These are phyloP conservation scores for Ramphastos sulfuratus DNA, from an alignment of 2,113 vertebrate species.

Conservation along the genomic window DNA sequence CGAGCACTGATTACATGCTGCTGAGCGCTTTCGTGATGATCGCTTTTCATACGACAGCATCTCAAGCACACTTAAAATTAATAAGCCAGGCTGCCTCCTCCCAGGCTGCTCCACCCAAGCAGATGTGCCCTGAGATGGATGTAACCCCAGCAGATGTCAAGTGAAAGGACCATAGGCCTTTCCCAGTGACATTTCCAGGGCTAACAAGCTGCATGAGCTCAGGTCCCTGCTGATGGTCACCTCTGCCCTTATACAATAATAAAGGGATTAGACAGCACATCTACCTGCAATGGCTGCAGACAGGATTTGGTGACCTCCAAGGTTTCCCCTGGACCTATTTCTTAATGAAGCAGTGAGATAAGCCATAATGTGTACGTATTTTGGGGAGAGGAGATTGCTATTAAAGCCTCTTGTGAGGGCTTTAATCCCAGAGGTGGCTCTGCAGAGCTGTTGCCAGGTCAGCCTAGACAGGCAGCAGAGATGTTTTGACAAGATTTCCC, in stretches of 20 bases:
- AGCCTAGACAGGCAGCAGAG: not conserved
- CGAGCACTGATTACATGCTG: not conserved
- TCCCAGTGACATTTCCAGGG: not conserved
- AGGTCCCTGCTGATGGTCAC: not conserved
- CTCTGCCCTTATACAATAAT: not conserved
- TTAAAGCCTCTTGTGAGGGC: not conserved
- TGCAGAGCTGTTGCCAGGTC: not conserved
- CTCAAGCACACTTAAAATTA: not conserved
- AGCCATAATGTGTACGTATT: not conserved
- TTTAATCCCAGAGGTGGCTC: not conserved
- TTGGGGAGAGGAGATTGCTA: not conserved
- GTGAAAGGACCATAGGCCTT: not conserved
- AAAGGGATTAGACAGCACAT: not conserved
- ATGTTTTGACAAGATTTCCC: not conserved
- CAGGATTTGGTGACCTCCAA: not conserved
- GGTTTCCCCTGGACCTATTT: not conserved
- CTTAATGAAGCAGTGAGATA: slow-evolving; percentile 34
- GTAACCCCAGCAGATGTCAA: not conserved
- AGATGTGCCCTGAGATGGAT: not conserved
- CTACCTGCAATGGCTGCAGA: not conserved
- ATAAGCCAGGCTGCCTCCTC: slow-evolving; percentile 9
- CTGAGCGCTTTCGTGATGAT: not conserved
- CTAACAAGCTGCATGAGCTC: not conserved
- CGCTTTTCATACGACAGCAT: slow-evolving; percentile 6
- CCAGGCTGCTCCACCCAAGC: not conserved